Conservation (phyloP, 2,888 invertebrate genomes). For the Gisinianus flammeolus region DNA sequence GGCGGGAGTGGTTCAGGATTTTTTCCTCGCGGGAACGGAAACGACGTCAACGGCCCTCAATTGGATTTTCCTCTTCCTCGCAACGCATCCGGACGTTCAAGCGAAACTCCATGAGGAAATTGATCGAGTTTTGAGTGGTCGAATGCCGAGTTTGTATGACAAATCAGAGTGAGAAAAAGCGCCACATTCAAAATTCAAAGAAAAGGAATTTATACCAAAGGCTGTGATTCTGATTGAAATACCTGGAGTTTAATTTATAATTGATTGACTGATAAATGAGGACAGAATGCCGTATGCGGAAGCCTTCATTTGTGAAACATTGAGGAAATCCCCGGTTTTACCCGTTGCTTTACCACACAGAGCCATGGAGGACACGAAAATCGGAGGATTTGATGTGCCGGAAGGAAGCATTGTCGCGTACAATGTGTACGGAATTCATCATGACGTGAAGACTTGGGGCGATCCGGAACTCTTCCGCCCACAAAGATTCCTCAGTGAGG, state of each 20-base stretch:
- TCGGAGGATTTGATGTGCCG: neutral
- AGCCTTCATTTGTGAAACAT: no score
- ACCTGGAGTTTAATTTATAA: neutral
- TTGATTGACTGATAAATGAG: neutral
- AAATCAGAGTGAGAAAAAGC: no score
- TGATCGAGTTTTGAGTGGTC: neutral
- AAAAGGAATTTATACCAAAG: neutral
- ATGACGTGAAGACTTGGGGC: neutral
- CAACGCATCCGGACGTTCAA: conserved; percentile 2
- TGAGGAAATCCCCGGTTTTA: neutral
- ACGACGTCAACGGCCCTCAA: neutral
- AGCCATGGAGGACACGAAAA: neutral
- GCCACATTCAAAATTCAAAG: no score
- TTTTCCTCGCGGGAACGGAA: conserved; percentile 5
- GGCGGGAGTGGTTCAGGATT: neutral
- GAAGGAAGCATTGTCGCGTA: neutral
- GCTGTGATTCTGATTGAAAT: neutral
- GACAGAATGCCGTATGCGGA: no score
- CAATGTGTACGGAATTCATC: neutral
- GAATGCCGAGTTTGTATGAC: neutral
- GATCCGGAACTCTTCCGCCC: neutral
- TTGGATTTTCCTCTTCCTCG: conserved; percentile 9
- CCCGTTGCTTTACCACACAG: neutral
- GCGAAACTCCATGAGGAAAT: conserved; percentile 6
- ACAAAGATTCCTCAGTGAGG: neutral